These are phyloP conservation scores for Deroplatys truncata DNA, from an alignment of 2,888 invertebrate genomes.

Conservation along the genomic window DNA sequence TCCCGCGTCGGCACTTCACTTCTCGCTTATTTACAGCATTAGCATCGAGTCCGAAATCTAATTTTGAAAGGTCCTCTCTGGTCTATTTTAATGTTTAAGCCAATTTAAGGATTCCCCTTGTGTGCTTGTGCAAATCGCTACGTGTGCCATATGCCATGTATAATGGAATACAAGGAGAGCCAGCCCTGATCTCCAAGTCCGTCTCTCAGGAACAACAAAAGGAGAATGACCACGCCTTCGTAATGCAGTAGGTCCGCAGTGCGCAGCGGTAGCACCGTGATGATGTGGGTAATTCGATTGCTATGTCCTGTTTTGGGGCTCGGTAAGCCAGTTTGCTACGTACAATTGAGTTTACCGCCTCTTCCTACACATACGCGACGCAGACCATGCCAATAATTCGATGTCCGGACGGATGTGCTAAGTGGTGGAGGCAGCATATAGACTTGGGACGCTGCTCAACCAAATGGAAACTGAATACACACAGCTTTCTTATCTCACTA, in stretches of 20 bases:
- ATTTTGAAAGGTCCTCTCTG: background rate
- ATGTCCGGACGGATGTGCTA: background rate
- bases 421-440: background rate
- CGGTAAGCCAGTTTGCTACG: constrained; percentile 8
- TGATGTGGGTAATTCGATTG: constrained; percentile 1
- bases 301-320: constrained; percentile 3
- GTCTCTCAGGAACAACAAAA: background rate
- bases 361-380: background rate
- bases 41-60: background rate
- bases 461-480: background rate
- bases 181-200: too few relatives aligned
- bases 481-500: too few relatives aligned
- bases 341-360: constrained; percentile 8
- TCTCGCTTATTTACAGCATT: too few relatives aligned
- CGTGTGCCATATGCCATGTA: background rate
- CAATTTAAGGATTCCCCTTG: background rate
- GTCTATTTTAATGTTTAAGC: background rate
- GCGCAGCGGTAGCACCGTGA: background rate
- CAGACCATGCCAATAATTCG: background rate
- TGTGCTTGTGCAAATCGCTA: background rate
- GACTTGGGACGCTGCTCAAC: background rate
- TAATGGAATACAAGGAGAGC: too few relatives aligned
- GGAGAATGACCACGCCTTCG: constrained; percentile 9
- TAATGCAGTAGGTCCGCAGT: too few relatives aligned
- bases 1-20: background rate